These are phyloP conservation scores for Helicolenus hilgendorfi DNA, from an alignment of 2,797 vertebrate species.

Conservation along the genomic window DNA sequence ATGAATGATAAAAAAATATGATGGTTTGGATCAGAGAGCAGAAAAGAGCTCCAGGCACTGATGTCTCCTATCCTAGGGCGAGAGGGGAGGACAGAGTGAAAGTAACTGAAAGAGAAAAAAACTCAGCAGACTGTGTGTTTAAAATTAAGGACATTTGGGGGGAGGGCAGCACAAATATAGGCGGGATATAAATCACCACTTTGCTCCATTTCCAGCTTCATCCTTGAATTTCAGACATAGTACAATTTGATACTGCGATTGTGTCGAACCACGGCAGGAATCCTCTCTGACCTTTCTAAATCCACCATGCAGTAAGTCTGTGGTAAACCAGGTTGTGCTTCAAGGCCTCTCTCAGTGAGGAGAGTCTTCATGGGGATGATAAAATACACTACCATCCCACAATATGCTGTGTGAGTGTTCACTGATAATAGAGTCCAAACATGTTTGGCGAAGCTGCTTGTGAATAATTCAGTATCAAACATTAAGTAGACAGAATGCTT, in stretches of 20 bases:
- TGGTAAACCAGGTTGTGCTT: background rate
- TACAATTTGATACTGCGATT: slow-evolving; percentile 29
- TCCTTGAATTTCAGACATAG: slow-evolving; percentile 44
- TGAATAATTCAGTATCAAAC: slow-evolving; percentile 75
- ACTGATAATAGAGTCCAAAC: slow-evolving; percentile 51
- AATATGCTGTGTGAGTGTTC: slow-evolving; percentile 45
- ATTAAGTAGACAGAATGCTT: slow-evolving; percentile 46
- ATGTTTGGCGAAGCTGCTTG: slow-evolving; percentile 55
- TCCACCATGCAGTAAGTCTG: background rate
- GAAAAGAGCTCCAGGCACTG: background rate
- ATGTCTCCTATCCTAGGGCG: slow-evolving; percentile 16
- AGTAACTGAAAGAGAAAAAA: background rate
- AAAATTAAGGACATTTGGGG: slow-evolving; percentile 42
- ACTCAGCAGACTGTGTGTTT: slow-evolving; percentile 12
- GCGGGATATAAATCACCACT: slow-evolving; percentile 30
- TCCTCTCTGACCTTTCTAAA: slow-evolving; percentile 26
- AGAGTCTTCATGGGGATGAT: background rate
- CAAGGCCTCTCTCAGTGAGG: background rate
- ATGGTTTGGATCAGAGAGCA: slow-evolving; percentile 4
- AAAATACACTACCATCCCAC: slow-evolving; percentile 41
- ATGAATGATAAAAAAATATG: background rate
- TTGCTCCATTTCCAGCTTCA: slow-evolving; percentile 20
- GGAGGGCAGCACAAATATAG: slow-evolving; percentile 1
- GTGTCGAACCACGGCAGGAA: background rate
- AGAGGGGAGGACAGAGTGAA: background rate